phyloP scores from a whole-genome alignment of 2,113 vertebrate species.

The Epinephelus fuscoguttatus region DNA sequence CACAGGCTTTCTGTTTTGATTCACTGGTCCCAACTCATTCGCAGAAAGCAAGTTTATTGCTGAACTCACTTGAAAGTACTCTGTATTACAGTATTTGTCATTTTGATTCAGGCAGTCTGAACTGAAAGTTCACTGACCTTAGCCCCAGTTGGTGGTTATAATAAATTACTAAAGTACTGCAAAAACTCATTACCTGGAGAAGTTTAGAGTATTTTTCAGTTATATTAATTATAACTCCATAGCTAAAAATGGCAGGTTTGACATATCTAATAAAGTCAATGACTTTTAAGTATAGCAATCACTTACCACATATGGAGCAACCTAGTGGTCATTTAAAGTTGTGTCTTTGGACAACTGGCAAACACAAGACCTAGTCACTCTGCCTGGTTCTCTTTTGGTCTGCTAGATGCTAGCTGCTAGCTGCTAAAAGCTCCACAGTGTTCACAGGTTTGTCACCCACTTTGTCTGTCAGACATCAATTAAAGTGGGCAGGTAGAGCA shows the following conservation, averaged over 20 bases:
- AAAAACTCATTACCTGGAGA: background rate
- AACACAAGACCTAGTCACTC: background rate
- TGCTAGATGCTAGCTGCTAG: background rate
- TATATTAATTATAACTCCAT: background rate
- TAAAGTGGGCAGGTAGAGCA: background rate
- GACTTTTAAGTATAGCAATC: background rate
- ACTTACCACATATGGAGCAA: background rate
- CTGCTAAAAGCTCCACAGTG: background rate
- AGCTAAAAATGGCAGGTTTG: background rate
- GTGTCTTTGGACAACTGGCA: background rate
- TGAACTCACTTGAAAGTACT: background rate
- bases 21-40: background rate
- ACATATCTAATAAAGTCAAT: background rate
- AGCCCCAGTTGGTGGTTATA: background rate
- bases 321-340: background rate
- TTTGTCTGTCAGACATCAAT: background rate
- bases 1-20: constrained; percentile 15
- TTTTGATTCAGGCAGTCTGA: background rate
- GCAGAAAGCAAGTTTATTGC: background rate
- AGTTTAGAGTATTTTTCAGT: background rate
- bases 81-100: background rate
- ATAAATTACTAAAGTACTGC: background rate
- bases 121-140: background rate
- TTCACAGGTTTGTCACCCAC: background rate
- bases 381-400: background rate